These are phyloP conservation scores for Fringilla coelebs DNA, from an alignment of 2,797 vertebrate genomes.

Conservation along the genomic window DNA sequence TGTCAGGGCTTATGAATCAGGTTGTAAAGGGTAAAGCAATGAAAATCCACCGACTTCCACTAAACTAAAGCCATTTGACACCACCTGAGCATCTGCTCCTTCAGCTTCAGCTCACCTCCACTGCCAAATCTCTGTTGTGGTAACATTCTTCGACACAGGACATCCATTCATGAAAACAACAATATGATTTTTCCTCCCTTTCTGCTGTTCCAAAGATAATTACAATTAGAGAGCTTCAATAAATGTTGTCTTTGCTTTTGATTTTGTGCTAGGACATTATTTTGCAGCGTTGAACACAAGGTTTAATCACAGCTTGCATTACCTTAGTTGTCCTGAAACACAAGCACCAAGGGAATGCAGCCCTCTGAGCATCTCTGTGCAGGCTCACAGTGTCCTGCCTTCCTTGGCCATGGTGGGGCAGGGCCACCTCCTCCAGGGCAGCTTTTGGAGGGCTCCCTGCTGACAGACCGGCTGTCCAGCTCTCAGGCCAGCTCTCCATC, in stretches of 20 bases:
- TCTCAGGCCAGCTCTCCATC: background rate
- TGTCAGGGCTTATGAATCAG: background rate
- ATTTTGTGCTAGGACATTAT: background rate
- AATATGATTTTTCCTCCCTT: background rate
- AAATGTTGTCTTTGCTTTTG: background rate
- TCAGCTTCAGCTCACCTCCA: background rate
- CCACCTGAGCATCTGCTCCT: conserved; percentile 9
- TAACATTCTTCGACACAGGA: background rate
- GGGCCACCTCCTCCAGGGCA: background rate
- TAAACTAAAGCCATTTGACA: background rate
- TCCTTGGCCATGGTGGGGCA: fast-evolving
- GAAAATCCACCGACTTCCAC: background rate
- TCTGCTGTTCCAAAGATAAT: background rate
- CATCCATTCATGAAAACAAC: background rate
- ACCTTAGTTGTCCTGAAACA: background rate
- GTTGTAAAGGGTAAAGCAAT: background rate
- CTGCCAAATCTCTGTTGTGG: conserved; percentile 4
- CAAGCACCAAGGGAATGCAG: background rate
- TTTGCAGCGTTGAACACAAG: background rate
- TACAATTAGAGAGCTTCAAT: background rate
- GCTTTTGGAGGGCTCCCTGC: background rate
- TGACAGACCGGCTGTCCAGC: background rate
- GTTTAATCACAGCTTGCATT: background rate
- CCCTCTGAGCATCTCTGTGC: background rate
- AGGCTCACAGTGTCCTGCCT: background rate